Base-by-base conservation (phyloP, 2,888 invertebrate genomes). In the Ophioninae sp. region DNA sequence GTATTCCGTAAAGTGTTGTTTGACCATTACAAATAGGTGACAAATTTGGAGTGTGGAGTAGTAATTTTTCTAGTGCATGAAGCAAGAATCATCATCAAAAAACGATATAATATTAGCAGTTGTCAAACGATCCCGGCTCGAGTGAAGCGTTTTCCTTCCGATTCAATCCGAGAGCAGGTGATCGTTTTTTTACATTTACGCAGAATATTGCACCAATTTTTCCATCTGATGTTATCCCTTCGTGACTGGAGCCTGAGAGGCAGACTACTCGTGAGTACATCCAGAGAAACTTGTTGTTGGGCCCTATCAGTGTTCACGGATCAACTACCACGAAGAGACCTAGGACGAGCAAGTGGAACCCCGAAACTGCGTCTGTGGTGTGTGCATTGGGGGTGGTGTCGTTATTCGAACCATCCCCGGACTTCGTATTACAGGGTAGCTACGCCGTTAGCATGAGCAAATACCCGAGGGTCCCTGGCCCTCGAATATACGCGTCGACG, bases 391-490 rank as follows among this genome's bases (percentile, higher is more conserved):
- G 41, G 41, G 7, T 41, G 41, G 7, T 41, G 57, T 76, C 17
- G 39, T 21, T 67, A 76, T 59, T 67, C 23, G 41, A 67, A 70
- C 10, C 68, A 39, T 50, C 41, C 23, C 80, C 78, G 57, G 87
- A 87, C 85, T 87, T 88, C 88, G 89, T 90, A 91, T 89, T 90
- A 88, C 87, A 87, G 30, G 30, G 88, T 89, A 86, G 88, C 90
- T 90, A 88, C 87, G 87, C 81, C 88, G 88, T 91, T 91, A 90
- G 90, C 90, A 90, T 91, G 89, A 88, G 88, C 88, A 91, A 90
- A 91, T 88, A 89, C 85, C 62, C n/a, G 17, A 1, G 85, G 86
- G 80, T 81, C 62, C 59, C 57, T 77, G 61, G 70, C 59, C 78
- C 65, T 69, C 56, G 30, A 70, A 70, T 41, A 41, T 41, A 41